Evolutionary conservation across 1,140 invertebrate species (phyloP).

Genomic region (Dreissena rostriformis): DNA sequence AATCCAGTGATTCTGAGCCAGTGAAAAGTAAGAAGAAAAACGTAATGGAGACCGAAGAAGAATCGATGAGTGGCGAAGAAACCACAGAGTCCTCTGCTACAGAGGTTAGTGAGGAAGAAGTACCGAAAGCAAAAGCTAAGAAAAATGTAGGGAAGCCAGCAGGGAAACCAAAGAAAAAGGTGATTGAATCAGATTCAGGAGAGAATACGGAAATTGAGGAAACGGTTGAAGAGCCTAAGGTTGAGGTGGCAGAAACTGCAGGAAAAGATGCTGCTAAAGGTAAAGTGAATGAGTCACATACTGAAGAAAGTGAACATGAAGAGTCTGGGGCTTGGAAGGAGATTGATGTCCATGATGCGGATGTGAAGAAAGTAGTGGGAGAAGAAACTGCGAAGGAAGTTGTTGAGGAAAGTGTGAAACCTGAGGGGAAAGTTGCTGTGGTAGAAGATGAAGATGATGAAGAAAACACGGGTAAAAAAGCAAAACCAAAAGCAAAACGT

Average conservation of each 20-base stretch:
- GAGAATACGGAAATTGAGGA: slow-evolving; percentile 24
- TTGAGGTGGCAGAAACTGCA: slow-evolving; percentile 42
- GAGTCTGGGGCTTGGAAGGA: slow-evolving; percentile 14
- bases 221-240: slow-evolving; percentile 14
- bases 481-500: background rate
- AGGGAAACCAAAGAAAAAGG: slow-evolving; percentile 47
- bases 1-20: slow-evolving; percentile 1
- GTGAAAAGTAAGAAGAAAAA: slow-evolving; percentile 4
- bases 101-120: slow-evolving; percentile 35
- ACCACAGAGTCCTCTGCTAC: slow-evolving; percentile 44
- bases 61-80: background rate
- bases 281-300: slow-evolving; percentile 30
- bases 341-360: slow-evolving; percentile 5
- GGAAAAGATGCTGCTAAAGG: slow-evolving; percentile 35
- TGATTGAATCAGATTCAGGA: slow-evolving; percentile 58
- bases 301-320: slow-evolving; percentile 5
- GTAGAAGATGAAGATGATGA: background rate
- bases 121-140: slow-evolving; percentile 43
- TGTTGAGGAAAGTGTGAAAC: slow-evolving; percentile 2
- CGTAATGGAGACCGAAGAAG: background rate
- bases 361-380: slow-evolving; percentile 10
- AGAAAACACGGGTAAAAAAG: background rate
- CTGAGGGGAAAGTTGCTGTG: background rate
- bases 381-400: slow-evolving; percentile 16
- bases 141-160: background rate